A percentile compares a stretch with the other conserved stretches of the same genome.
phyloP scores from a whole-genome alignment of 2,888 invertebrate genomes.

The Ormia ochracea region DNA sequence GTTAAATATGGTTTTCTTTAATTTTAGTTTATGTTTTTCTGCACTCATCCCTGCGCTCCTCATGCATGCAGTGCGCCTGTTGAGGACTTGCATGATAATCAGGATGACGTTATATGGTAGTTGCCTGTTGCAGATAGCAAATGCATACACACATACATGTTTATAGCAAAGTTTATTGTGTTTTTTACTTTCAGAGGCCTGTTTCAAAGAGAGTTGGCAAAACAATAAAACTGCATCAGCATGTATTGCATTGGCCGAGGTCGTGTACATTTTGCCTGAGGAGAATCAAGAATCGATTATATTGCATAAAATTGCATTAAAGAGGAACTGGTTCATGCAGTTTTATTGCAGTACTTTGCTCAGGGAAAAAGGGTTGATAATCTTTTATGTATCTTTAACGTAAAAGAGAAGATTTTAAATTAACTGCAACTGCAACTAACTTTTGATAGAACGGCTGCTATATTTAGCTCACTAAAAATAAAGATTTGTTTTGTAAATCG shows the following conservation, averaged over 20 bases:
- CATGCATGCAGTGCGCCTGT: conserved; percentile 18
- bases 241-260: conserved; percentile 56
- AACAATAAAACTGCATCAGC: conserved; percentile 46
- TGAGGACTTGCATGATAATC: conserved; percentile 1
- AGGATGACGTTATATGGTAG: not conserved
- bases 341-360: not conserved
- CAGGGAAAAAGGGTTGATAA: conserved; percentile 23
- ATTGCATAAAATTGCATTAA: conserved; percentile 47
- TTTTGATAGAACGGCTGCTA: not conserved
- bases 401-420: not conserved
- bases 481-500: not conserved
- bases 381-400: not conserved
- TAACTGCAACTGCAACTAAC: not conserved
- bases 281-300: conserved; percentile 42
- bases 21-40: not conserved
- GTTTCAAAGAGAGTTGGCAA: not conserved
- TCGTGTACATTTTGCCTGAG: conserved; percentile 36
- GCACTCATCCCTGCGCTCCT: not conserved
- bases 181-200: conserved; percentile 16
- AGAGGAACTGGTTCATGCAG: conserved; percentile 45
- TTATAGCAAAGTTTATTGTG: conserved; percentile 33
- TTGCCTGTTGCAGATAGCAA: conserved; percentile 2
- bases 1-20: too few species aligned
- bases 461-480: conserved; percentile 19
- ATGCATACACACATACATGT: not conserved